Evolutionary conservation across 2,113 vertebrate genomes (phyloP), one percentile per base, ranked within the genome.

Genomic region (Brachyhypopomus occidentalis): DNA sequence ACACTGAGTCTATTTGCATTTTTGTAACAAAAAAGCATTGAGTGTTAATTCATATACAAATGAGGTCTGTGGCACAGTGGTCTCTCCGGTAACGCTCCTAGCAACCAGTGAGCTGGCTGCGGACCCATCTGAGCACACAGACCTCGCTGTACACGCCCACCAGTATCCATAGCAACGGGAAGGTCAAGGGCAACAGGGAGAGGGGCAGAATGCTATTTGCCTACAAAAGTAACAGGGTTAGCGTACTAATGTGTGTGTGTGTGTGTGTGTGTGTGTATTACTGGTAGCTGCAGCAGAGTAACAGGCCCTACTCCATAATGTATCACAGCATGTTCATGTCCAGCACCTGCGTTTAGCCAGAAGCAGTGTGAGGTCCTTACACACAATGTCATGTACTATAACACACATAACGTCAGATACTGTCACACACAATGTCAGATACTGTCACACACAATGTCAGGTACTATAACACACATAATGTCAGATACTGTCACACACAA

Each of bases 131-230:
- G 67, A 86, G 62, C 38, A 87, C 64, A 17, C 20, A 74, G 5
- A 79, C 62, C 55, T 87, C 86, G 0, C 86, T 62, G 2, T 83
- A 84, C 27, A 84, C 20, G 55, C 81, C 74, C 30, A 86, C 79
- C 62, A 72, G 75, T 20, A 84, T 52, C 86, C 85, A 86, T 27
- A 88, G 84, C 71, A 83, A 34, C 1, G 79, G 79, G 76, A 86
- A 84, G 60, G 83, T 75, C 38, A 88, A 41, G 20, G 84, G 87
- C 60, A 88, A 75, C 41, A 87, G 45, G 0, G 84, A 82, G 22
- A 88, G 72, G 36, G 41, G 12, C 45, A 52, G 5, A 30, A 84
- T 70, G 17, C 75, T 75, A 71, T 69, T 88, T 25, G 84, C 80
- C 84, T 87, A 58, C 9, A 79, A 12, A 8, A 69, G 23, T 0